Base-by-base conservation (phyloP, 2,888 invertebrate genomes). In the Xylota sylvarum region DNA sequence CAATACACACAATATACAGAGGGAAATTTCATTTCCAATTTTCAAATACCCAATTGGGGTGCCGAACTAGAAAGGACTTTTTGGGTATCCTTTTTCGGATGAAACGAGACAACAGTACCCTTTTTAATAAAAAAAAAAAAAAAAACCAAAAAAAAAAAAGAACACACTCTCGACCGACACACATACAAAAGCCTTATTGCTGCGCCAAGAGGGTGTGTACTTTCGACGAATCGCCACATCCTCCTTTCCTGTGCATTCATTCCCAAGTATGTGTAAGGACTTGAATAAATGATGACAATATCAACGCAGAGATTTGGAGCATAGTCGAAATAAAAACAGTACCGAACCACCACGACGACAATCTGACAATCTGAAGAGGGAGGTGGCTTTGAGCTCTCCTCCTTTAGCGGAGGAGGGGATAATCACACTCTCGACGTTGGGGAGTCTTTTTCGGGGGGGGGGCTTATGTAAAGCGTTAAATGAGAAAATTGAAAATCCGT, bases 131-230 rank as follows among this genome's bases (percentile, higher is more conserved):
- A 27, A 10, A 19, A 32, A 10, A 30, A 32, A 32, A 32, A n/a
- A 55, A 23, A 3, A 48, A 23, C n/a, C n/a, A 23, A 23, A 23
- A 23, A 23, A 23, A 23, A 1, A 23, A 23, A 23, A 37, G 4
- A 35, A 35, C 35, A 35, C n/a, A n/a, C n/a, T n/a, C n/a, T n/a
- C n/a, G 23, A 23, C 23, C 35, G n/a, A n/a, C 35, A 9, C 4
- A 35, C 35, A 6, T 37, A 10, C 10, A 27, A 56, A 19, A 37
- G 35, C 35, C 35, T 17, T 19, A 17, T 27, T 10, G 30, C 30
- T 32, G 14, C 9, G 6, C 17, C 5, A 5, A 62, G 43, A n/a
- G 74, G 81, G 81, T 82, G 81, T 82, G 76, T 76, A 62, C 76
- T 56, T 74, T 37, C 9, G 37, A 35, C n/a, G 17, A 12, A 52